Percentiles rank a stretch among this genome's conserved stretches.
These are phyloP conservation scores for Homarus gammarus DNA, from an alignment of 2,888 invertebrate species.

Conservation along the genomic window DNA sequence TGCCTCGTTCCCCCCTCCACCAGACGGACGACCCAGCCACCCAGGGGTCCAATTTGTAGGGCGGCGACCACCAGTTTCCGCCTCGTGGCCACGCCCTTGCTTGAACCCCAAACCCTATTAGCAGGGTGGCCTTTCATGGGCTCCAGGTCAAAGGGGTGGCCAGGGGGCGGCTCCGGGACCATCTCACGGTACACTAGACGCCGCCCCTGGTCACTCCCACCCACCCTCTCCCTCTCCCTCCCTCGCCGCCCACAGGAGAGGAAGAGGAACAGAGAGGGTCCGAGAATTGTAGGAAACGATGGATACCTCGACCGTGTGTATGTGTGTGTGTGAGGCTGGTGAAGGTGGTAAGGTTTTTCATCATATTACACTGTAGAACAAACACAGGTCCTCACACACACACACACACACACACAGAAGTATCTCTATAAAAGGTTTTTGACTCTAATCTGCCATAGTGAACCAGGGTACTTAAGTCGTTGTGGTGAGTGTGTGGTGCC, in stretches of 20 bases:
- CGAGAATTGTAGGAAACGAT: neutral
- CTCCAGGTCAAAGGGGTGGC: constrained; percentile 31
- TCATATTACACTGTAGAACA: no score
- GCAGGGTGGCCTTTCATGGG: constrained; percentile 8
- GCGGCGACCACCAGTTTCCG: constrained; percentile 32
- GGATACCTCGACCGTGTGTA: neutral
- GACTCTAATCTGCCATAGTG: no score
- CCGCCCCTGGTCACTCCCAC: constrained; percentile 3
- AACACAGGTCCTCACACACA: no score
- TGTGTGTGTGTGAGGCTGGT: no score
- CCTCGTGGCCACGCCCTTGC: constrained; percentile 18
- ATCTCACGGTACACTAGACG: constrained; percentile 12
- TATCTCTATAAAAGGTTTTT: no score
- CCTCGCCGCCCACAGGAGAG: neutral
- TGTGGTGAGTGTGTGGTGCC: no score
- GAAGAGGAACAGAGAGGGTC: no score
- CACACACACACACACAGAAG: no score
- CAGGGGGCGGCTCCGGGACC: neutral
- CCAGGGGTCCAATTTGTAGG: neutral
- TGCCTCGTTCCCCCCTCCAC: constrained; percentile 26
- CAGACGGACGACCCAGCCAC: neutral
- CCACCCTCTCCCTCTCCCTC: no score
- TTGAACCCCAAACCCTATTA: constrained; percentile 33
- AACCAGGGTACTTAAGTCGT: no score
- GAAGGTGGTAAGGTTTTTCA: no score